Evolutionary conservation across 2,797 vertebrate species (phyloP), one percentile per base, ranked within the genome.

Genomic region (Leontopithecus rosalia): DNA sequence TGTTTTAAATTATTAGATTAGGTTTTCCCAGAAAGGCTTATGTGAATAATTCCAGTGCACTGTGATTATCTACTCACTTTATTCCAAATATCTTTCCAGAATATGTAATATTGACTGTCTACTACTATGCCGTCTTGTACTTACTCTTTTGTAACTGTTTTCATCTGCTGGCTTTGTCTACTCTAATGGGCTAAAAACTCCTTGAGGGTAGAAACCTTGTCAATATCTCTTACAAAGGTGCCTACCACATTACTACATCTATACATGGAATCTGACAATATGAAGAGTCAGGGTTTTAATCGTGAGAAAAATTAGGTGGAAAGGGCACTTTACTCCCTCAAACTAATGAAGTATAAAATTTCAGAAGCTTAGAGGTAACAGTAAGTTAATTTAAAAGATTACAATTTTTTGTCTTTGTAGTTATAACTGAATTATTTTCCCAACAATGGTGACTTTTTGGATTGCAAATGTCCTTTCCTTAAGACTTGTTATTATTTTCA

Each of bases 311-410:
- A 57, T 88, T 75, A 72, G 57, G 30, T 46, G 5, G 39, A 88
- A 93, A 97, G 67, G 50, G 0, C 48, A 50, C 28, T 87, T 73
- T 57, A 1, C 33, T 4, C 5, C 9, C 3, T 48, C 6, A 67
- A 85, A 87, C 55, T 72, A 79, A 80, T 52, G 26, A 94, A 91
- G 91, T 33, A 86, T 4, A 48, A 93, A 92, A 97, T 52, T 96
- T 94, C 15, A 96, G 70, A 92, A 90, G 33, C 46, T 48, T 93
- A 39, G n/a, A 83, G 11, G 33, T 96, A 95, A 95, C 26, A 46
- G 22, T 5, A 72, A 87, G 88, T 96, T 64, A 88, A 89, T 79
- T 64, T 4, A 90, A 95, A 73, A 94, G 8, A 87, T 64, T 79
- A 5, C 50, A 46, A 48, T 46, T 30, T n/a, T 83, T 52, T 77